Evolutionary conservation across 2,113 vertebrate species (phyloP), one percentile per base, ranked within the genome.

Genomic region (Channa maculata): DNA sequence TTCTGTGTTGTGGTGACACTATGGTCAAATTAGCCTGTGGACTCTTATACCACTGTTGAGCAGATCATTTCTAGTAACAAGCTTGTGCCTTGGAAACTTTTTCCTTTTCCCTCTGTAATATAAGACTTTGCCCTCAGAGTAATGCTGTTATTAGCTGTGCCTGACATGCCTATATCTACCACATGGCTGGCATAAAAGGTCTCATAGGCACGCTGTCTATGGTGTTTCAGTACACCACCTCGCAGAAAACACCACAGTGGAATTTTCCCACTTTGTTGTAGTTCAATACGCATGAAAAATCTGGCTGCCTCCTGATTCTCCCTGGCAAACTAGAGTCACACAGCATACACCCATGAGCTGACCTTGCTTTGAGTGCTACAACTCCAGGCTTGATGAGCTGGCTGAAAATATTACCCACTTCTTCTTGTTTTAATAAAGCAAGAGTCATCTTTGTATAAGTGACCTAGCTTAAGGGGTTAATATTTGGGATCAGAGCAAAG

Each of bases 221-320:
- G 53, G 70, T 73, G 77, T 88, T 83, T 80, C 65, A 68, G 81
- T 58, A 67, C 72, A 73, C 49, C 3, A 3, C 59, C 39, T 76
- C 71, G 55, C 57, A 50, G 57, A 84, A 77, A 84, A 73, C 82
- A 71, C 71, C 62, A 77, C 80, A 69, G 77, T 82, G 84, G 80
- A 91, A 85, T 86, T 83, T 71, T 86, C 71, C 83, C 69, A 57
- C 73, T 86, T 79, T 71, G 67, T 73, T 39, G 50, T 61, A 88
- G 74, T 85, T 79, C 41, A 13, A 79, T 77, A 50, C 78, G 84
- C 77, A 49, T 69, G 14, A 81, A 72, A 83, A 79, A 75, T 87
- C 52, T 37, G 55, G 63, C 65, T 72, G 71, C 72, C 44, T 65
- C 41, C 57, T 65, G 73, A 60, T 38, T 84, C 37, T 81, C 53